Evolutionary conservation across 1,140 invertebrate genomes (phyloP).

Genomic region (Drosophila parabipectinata): DNA sequence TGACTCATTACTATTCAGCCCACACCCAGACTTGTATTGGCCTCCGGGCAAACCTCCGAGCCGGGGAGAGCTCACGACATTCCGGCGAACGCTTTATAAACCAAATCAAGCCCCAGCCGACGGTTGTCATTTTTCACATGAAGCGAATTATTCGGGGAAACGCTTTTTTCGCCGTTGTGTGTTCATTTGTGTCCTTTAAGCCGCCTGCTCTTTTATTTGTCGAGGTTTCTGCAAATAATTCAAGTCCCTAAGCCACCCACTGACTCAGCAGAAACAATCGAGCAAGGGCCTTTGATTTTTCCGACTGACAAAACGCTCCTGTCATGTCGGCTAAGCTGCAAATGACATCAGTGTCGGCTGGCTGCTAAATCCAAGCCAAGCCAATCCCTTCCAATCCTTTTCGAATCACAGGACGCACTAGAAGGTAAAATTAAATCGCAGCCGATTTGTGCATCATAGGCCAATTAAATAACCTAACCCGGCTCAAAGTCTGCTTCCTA

Average conservation of each 20-base stretch:
- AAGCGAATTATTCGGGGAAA: conserved; percentile 40
- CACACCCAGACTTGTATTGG: conserved; percentile 34
- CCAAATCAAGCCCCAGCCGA: conserved; percentile 62
- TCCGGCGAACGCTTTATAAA: conserved; percentile 47
- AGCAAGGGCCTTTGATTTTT: conserved; percentile 49
- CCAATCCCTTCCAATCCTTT: conserved; percentile 8
- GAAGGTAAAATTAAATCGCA: conserved; percentile 50
- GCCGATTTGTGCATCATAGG: conserved; percentile 22
- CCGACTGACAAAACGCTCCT: conserved; percentile 55
- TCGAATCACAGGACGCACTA: conserved; percentile 14
- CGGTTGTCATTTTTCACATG: conserved; percentile 77
- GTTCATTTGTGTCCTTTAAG: conserved; percentile 19
- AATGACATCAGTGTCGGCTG: conserved; percentile 62
- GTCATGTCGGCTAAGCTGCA: conserved; percentile 61
- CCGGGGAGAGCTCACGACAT: conserved; percentile 10
- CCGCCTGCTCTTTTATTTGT: conserved; percentile 23
- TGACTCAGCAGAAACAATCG: conserved; percentile 67
- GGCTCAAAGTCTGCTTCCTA: not conserved
- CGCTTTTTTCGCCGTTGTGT: conserved; percentile 4
- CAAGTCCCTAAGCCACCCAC: conserved; percentile 53
- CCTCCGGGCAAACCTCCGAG: conserved; percentile 20
- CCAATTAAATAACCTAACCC: conserved; percentile 4
- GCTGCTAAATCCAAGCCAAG: conserved; percentile 21
- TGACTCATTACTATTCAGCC: conserved; percentile 74
- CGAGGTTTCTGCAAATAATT: conserved; percentile 58